These are phyloP conservation scores for Antechinus flavipes DNA, from an alignment of 2,113 vertebrate genomes.

Conservation along the genomic window DNA sequence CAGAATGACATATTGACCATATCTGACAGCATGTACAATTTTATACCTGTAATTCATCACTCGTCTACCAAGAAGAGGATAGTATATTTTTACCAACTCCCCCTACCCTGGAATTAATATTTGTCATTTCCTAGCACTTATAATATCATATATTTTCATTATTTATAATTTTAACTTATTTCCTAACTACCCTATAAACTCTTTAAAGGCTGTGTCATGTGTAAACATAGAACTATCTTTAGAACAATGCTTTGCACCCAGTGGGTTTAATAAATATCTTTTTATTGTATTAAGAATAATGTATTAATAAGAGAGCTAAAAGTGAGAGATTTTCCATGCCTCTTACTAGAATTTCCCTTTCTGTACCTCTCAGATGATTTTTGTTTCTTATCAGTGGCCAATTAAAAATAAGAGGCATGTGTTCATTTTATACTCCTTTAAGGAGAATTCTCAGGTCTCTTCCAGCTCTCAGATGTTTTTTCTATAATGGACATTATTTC, in stretches of 20 bases:
- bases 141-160: not conserved
- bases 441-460: not conserved
- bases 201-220: not conserved
- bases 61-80: not conserved
- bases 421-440: not conserved
- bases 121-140: not conserved
- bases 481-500: not conserved
- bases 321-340: not conserved
- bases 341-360: not conserved
- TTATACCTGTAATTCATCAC: not conserved
- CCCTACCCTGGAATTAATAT: not conserved
- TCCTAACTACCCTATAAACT: not conserved
- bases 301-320: not conserved
- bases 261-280: not conserved
- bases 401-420: not conserved
- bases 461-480: not conserved
- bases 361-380: not conserved
- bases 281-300: not conserved
- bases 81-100: not conserved
- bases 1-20: not conserved
- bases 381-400: not conserved
- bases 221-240: not conserved
- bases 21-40: not conserved
- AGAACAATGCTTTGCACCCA: not conserved
- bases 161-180: not conserved